Percentiles rank a stretch among this genome's conserved stretches.
phyloP scores from a whole-genome alignment of 2,797 vertebrate species.

The Gymnoscopelus braueri region DNA sequence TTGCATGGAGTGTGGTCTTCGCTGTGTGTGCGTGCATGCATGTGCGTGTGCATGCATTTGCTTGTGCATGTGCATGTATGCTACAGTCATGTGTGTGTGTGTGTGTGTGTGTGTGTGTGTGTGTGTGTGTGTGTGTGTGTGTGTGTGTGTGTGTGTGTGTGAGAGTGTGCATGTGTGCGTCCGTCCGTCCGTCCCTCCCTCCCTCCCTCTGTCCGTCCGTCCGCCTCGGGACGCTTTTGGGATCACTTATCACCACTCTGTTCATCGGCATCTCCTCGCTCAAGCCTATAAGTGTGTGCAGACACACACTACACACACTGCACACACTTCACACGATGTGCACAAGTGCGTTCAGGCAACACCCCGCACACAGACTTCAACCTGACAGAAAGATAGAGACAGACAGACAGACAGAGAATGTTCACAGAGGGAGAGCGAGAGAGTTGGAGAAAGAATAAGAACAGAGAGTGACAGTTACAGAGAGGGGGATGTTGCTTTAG shows the following conservation, averaged over 20 bases:
- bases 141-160: slow-evolving; percentile 17
- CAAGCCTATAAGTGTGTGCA: too few species aligned
- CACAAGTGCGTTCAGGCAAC: too few species aligned
- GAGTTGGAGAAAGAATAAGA: too few species aligned
- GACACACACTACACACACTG: too few species aligned
- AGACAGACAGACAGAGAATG: too few species aligned
- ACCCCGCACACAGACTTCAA: too few species aligned
- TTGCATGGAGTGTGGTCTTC: slow-evolving; percentile 94
- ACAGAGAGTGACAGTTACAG: too few species aligned
- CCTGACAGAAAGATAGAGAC: too few species aligned
- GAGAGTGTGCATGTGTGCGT: not conserved
- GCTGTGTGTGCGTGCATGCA: slow-evolving; percentile 82
- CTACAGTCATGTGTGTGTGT: slow-evolving; percentile 66
- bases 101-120: slow-evolving; percentile 30
- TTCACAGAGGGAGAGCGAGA: too few species aligned
- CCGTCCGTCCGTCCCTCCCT: not conserved
- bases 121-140: slow-evolving; percentile 64
- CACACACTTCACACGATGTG: too few species aligned
- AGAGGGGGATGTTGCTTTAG: too few species aligned
- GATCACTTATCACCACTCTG: slow-evolving; percentile 82
- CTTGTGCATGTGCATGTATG: not conserved
- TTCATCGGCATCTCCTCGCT: slow-evolving; percentile 87
- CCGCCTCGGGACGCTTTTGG: not conserved
- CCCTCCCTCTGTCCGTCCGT: not conserved
- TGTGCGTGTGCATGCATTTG: slow-evolving; percentile 13